A percentile compares a stretch with the other conserved stretches of the same genome.
Evolutionary conservation across 1,140 invertebrate genomes (phyloP).

Genomic region (Melitaea cinxia): DNA sequence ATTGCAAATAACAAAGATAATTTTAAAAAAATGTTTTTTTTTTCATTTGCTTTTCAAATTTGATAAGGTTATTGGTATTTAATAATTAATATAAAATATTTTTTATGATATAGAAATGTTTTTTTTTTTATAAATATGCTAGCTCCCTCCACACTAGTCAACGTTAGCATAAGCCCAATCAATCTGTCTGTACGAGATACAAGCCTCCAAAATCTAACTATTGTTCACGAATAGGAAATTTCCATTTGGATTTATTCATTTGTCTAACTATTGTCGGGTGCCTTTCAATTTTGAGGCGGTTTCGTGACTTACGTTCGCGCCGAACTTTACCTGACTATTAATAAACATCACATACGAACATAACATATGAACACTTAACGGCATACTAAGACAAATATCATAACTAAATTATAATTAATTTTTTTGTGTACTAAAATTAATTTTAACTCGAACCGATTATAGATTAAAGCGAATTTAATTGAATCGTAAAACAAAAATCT

Average conservation of each 20-base stretch:
- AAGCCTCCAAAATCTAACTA: conserved; percentile 80
- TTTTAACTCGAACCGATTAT: conserved; percentile 13
- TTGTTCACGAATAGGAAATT: conserved; percentile 80
- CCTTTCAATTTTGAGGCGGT: conserved; percentile 55
- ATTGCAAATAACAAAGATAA: too few relatives aligned
- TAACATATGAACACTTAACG: neutral
- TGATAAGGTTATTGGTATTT: too few relatives aligned
- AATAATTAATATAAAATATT: too few relatives aligned
- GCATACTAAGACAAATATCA: neutral
- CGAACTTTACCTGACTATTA: conserved; percentile 5
- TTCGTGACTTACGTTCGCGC: neutral
- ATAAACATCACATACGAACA: neutral
- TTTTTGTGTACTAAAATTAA: neutral
- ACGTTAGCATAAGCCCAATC: conserved; percentile 68
- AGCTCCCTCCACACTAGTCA: conserved; percentile 55
- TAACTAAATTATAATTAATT: neutral
- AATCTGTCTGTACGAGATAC: conserved; percentile 80
- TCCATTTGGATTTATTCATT: conserved; percentile 82
- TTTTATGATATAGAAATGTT: neutral
- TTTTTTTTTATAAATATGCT: conserved; percentile 2
- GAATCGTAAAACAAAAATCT: conserved; percentile 35
- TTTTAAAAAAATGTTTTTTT: too few relatives aligned
- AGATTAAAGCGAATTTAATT: conserved; percentile 28
- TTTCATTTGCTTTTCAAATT: too few relatives aligned
- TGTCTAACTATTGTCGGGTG: conserved; percentile 79